Base-by-base conservation (phyloP, 2,113 vertebrate genomes). In the Cromileptes altivelis region DNA sequence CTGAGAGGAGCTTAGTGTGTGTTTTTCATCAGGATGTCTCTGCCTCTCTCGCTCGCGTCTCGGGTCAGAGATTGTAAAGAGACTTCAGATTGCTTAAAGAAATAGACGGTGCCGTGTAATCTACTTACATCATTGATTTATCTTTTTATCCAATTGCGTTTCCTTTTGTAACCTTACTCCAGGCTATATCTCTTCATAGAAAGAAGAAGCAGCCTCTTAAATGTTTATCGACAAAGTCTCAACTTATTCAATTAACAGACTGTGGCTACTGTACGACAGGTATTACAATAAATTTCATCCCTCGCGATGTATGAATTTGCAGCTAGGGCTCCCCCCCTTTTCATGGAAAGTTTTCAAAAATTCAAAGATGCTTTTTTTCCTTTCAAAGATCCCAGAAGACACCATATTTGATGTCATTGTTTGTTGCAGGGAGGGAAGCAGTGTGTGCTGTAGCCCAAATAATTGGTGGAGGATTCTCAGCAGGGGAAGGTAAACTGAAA, bases 401-500 rank as follows among this genome's bases (percentile, higher is more conserved):
- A 23, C 53, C 47, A 68, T 82, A 86, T 91, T 92, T 89, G 88
- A 91, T 91, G 89, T 88, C 88, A 75, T 79, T 91, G 87, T 94
- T 92, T 91, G 87, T 88, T 85, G 70, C 67, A 72, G 33, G 73
- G 83, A 68, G 80, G 78, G 62, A 79, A 80, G 85, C 74, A 18
- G 75, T 68, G 88, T 85, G 87, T 75, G 79, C 76, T 91, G 52
- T 86, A 87, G 90, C 91, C 85, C 88, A 91, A 93, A 91, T 93
- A 86, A 92, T 92, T 93, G 92, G 89, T 72, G 81, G 88, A 88
- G 72, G 88, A 73, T 90, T 92, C 92, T 89, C 94, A 91, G 93
- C 91, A 90, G 91, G 92, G 91, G 91, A 94, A 94, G 82, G 87
- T 91, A 94, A 93, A 93, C 92, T 91, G 92, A 92, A 91, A 93